Conservation (phyloP, 2,113 vertebrate genomes). For the Pao palembangensis region DNA sequence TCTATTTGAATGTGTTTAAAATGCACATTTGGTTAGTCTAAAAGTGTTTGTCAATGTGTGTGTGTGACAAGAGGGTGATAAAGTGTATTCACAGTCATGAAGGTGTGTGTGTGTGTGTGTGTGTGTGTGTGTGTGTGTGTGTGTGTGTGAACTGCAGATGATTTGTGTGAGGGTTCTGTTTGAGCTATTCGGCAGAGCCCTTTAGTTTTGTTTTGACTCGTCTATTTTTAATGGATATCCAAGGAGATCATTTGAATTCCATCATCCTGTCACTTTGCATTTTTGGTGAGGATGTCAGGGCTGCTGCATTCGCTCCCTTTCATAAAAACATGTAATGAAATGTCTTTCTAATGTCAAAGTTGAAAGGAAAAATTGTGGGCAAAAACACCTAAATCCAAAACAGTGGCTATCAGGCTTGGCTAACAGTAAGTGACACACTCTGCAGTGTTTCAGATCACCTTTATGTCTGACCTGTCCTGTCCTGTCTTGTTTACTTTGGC, state of each 20-base stretch:
- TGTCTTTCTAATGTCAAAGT: too few relatives aligned
- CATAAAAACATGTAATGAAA: background rate
- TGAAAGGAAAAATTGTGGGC: too few relatives aligned
- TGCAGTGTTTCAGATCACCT: too few relatives aligned
- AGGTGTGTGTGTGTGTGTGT: background rate
- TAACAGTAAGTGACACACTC: too few relatives aligned
- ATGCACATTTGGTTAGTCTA: slow-evolving; percentile 46
- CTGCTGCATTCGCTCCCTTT: background rate
- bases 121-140: slow-evolving; percentile 38
- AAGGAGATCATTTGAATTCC: slow-evolving; percentile 60
- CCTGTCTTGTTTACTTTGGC: too few relatives aligned
- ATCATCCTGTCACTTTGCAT: slow-evolving; percentile 29
- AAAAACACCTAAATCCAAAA: too few relatives aligned
- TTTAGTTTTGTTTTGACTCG: slow-evolving; percentile 63
- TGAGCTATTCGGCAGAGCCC: slow-evolving; percentile 42
- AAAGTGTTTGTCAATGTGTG: background rate
- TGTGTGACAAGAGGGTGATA: slow-evolving; percentile 37
- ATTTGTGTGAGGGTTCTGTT: slow-evolving; percentile 67
- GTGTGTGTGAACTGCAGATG: slow-evolving; percentile 60
- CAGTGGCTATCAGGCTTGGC: too few relatives aligned
- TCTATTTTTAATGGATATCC: slow-evolving; percentile 59
- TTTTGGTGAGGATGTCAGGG: slow-evolving; percentile 6
- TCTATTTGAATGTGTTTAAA: slow-evolving; percentile 58
- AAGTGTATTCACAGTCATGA: slow-evolving; percentile 59
- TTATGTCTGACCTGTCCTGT: too few relatives aligned